These are phyloP conservation scores for Parnassius mnemosyne DNA, from an alignment of 2,888 invertebrate species.

Conservation along the genomic window DNA sequence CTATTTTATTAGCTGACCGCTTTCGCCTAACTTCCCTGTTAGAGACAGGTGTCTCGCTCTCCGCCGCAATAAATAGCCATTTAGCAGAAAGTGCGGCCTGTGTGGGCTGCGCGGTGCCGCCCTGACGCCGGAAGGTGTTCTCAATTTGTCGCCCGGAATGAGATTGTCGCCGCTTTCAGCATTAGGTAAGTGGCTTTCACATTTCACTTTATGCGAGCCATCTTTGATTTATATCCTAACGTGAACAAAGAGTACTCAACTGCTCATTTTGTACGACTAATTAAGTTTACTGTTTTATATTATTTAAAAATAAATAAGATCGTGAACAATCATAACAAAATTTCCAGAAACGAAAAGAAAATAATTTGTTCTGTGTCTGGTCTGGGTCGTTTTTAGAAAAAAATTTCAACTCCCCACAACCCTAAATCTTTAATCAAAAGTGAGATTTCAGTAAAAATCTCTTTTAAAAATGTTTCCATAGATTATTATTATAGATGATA, in stretches of 20 bases:
- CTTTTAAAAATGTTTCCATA: no score
- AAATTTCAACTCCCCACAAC: no score
- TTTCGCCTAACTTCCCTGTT: conserved; percentile 40
- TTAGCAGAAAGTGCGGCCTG: conserved; percentile 59
- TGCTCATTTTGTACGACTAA: neutral
- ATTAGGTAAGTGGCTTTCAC: conserved; percentile 73
- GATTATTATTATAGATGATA: no score
- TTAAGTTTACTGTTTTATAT: no score
- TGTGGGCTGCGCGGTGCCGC: conserved; percentile 40
- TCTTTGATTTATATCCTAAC: conserved; percentile 25
- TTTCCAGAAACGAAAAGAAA: no score
- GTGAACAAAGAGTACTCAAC: conserved; percentile 1
- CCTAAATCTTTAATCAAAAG: no score
- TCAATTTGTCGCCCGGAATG: conserved; percentile 75
- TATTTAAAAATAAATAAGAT: no score
- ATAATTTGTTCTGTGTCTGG: no score
- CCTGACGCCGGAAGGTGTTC: conserved; percentile 67
- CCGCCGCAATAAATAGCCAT: conserved; percentile 72
- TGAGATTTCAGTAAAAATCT: no score
- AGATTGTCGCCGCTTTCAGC: conserved; percentile 74
- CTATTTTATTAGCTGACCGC: conserved; percentile 29
- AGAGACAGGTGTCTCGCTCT: conserved; percentile 65
- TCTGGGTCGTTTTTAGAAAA: no score
- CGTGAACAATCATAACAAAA: no score
- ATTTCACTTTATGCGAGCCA: conserved; percentile 58